phyloP scores from a whole-genome alignment of 2,797 vertebrate species.

The Perodicticus potto region DNA sequence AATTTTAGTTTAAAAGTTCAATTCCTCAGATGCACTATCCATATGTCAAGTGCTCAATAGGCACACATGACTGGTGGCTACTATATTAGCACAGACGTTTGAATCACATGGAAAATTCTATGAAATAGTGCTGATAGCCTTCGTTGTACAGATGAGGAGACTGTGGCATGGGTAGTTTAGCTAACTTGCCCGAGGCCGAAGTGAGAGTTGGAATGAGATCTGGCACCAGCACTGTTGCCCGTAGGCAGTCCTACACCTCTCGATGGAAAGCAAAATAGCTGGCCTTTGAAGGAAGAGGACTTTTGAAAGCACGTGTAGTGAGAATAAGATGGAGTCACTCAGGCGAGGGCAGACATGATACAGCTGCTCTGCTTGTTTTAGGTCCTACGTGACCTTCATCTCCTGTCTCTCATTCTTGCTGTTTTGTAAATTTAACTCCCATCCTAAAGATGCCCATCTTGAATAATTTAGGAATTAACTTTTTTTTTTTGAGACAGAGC shows the following conservation, averaged over 20 bases:
- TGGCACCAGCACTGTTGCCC: background rate
- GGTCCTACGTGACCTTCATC: too few relatives aligned
- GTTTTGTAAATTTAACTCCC: too few relatives aligned
- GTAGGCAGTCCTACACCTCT: background rate
- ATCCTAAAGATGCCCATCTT: too few relatives aligned
- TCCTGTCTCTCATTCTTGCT: too few relatives aligned
- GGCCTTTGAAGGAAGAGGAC: background rate
- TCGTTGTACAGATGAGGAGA: constrained; percentile 28
- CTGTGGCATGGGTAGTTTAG: background rate
- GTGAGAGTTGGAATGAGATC: background rate
- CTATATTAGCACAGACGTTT: background rate
- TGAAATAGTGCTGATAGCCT: background rate
- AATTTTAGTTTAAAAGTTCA: background rate
- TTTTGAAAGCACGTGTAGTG: background rate
- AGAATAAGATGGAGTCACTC: too few relatives aligned
- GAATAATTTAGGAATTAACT: too few relatives aligned
- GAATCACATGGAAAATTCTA: constrained; percentile 13
- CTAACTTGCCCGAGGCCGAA: background rate
- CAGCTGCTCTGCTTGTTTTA: too few relatives aligned
- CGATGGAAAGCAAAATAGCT: background rate
- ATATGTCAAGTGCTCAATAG: constrained; percentile 4
- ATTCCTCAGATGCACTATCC: background rate
- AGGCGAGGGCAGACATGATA: too few relatives aligned
- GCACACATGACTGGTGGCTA: background rate
- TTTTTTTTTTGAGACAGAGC: too few relatives aligned